These are phyloP conservation scores for Ameiurus melas DNA, from an alignment of 2,113 vertebrate genomes.

Conservation along the genomic window DNA sequence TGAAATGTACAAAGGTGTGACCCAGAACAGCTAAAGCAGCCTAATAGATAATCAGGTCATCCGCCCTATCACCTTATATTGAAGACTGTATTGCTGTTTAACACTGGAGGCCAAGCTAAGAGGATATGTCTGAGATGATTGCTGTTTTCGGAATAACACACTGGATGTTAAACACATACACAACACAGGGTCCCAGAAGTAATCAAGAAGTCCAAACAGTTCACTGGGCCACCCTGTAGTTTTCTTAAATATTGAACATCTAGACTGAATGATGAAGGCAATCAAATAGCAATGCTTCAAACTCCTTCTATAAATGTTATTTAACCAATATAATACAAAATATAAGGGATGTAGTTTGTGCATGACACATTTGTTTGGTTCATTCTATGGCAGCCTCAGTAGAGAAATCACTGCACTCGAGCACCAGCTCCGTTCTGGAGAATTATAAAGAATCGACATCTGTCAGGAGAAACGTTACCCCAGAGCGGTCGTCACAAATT, in stretches of 20 bases:
- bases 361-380: background rate
- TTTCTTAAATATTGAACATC: background rate
- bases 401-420: constrained; percentile 11
- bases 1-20: constrained; percentile 58
- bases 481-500: constrained; percentile 22
- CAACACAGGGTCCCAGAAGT: background rate
- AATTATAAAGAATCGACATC: constrained; percentile 12
- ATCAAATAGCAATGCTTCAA: background rate
- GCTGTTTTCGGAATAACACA: background rate
- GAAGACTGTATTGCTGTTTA: constrained; percentile 26
- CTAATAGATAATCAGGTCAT: constrained; percentile 33
- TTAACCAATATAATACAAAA: background rate
- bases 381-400: background rate
- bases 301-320: background rate
- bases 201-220: background rate
- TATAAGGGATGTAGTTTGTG: background rate
- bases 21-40: constrained; percentile 27
- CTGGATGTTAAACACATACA: background rate
- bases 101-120: constrained; percentile 15
- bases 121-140: background rate
- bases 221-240: background rate
- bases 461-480: constrained; percentile 20
- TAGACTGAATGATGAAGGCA: background rate
- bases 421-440: background rate
- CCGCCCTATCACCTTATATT: constrained; percentile 26